Base-by-base conservation (phyloP, 1,140 invertebrate genomes). In the Aphidius gifuensis region DNA sequence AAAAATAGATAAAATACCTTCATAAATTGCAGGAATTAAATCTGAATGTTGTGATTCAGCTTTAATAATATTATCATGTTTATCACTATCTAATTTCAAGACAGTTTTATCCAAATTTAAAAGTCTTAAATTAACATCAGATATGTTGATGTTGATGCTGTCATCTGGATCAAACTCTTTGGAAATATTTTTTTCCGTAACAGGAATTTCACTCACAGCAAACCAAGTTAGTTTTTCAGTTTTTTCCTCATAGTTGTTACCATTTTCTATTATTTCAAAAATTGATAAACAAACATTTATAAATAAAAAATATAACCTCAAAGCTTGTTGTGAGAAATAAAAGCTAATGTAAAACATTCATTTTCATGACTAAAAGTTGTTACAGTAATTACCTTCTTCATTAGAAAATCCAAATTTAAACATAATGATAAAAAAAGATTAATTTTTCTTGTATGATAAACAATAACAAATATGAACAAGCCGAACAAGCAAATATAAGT, bases 1-100 rank as follows among this genome's bases (percentile, higher is more conserved):
- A 32, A 66, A 60, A 64, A 21, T 11, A 39, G 58, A 45, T 38
- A 54, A 16, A 8, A 58, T 74, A 87, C 88, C 90, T 86, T 92
- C 90, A 80, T 92, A 92, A 71, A 87, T 83, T 6, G 86, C 86
- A 60, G 85, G 79, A 56, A 90, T 71, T 32, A 91, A 76, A 79
- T 92, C 90, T n/a, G 88, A 90, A 68, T 90, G 85, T 65, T 82
- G 80, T 58, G 84, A 77, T 68, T 90, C 87, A 6, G 88, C 87
- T 67, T 83, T 77, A 60, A 84, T 69, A 44, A 89, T 79, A 65
- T 75, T 76, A 57, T 69, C 60, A 60, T 61, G 72, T 53, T 80
- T 69, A 58, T 77, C 66, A 43, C 71, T 64, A 56, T 66, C 71
- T 32, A 84, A 73, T 68, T 77, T 70, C 11, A 68, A 54, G 4